These are phyloP conservation scores for Dinothrombium tinctorium DNA, from an alignment of 1,140 invertebrate genomes.

Conservation along the genomic window DNA sequence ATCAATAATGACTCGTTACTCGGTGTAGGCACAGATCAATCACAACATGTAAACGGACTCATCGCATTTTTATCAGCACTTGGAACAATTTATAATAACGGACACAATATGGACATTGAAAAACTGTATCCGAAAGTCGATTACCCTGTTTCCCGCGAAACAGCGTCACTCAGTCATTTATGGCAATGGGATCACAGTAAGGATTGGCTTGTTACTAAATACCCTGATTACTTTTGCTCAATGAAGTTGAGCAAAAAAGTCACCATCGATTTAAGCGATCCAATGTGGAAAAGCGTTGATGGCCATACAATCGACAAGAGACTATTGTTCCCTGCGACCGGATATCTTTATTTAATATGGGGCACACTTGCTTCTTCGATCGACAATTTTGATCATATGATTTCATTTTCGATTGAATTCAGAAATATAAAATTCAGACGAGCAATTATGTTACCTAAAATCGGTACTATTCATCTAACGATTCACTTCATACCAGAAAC, in stretches of 20 bases:
- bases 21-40: slow-evolving; percentile 38
- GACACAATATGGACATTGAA: slow-evolving; percentile 22
- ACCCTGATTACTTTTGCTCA: slow-evolving; percentile 10
- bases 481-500: slow-evolving; percentile 61
- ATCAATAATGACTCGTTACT: too few species aligned
- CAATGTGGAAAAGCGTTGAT: too few species aligned
- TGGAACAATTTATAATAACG: slow-evolving; percentile 25
- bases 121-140: slow-evolving; percentile 20
- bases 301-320: too few species aligned
- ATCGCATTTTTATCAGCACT: slow-evolving; percentile 9
- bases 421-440: slow-evolving; percentile 66
- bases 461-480: slow-evolving; percentile 50
- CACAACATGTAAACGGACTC: slow-evolving; percentile 8
- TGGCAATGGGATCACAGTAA: slow-evolving; percentile 27
- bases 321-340: too few species aligned
- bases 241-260: too few species aligned
- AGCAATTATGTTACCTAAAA: slow-evolving; percentile 66
- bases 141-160: slow-evolving; percentile 25
- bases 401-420: slow-evolving; percentile 38
- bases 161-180: slow-evolving; percentile 25
- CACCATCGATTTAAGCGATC: too few species aligned
- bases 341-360: too few species aligned
- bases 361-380: too few species aligned
- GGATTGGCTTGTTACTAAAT: slow-evolving; percentile 12
- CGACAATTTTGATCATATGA: too few species aligned